Percentiles rank a stretch among this genome's conserved stretches.
These are phyloP conservation scores for Aplocera efformata DNA, from an alignment of 2,888 invertebrate species.

Conservation along the genomic window DNA sequence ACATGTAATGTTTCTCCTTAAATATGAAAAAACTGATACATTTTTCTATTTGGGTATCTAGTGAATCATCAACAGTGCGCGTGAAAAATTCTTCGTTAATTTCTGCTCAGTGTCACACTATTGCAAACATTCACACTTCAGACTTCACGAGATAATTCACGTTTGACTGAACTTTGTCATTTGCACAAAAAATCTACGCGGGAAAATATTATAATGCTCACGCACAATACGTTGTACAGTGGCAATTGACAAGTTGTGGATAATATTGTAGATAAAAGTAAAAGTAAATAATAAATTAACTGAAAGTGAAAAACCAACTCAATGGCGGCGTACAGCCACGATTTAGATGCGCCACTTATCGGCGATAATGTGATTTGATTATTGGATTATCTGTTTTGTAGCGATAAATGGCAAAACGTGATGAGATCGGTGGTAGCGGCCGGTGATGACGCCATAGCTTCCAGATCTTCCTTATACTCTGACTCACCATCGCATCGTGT, in stretches of 20 bases:
- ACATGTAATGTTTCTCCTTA: conserved; percentile 28
- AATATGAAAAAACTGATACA: conserved; percentile 25
- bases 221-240: not conserved
- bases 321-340: conserved; percentile 11
- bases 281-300: conserved; percentile 19
- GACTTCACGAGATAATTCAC: conserved; percentile 2
- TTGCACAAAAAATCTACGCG: too few species aligned
- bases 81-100: not conserved
- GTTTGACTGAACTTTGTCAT: not conserved
- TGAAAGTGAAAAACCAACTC: conserved; percentile 25
- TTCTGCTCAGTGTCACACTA: conserved; percentile 2
- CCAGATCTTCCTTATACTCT: conserved; percentile 70
- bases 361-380: conserved; percentile 29
- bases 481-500: conserved; percentile 56
- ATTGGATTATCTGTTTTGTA: conserved; percentile 35
- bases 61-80: conserved; percentile 22
- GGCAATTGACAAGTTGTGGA: conserved; percentile 10
- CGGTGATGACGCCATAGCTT: conserved; percentile 65
- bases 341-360: conserved; percentile 17
- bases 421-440: conserved; percentile 35
- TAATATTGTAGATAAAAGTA: conserved; percentile 21
- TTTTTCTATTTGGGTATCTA: conserved; percentile 19
- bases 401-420: conserved; percentile 46
- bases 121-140: not conserved
- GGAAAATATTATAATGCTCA: too few species aligned